phyloP scores from a whole-genome alignment of 2,888 invertebrate genomes.

The Orthonychiurus folsomi region DNA sequence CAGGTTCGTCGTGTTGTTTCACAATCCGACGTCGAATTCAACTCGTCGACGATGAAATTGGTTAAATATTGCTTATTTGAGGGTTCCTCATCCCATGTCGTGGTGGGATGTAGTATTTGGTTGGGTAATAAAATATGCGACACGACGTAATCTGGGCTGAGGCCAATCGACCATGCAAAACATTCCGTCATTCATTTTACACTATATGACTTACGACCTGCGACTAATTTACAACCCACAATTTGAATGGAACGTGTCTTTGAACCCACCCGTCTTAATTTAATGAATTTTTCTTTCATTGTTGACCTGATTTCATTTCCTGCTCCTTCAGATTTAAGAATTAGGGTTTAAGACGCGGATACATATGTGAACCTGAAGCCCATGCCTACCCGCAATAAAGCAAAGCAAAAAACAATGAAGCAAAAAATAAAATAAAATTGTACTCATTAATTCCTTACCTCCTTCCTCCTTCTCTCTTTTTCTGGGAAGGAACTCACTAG shows the following conservation, averaged over 20 bases:
- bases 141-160: neutral
- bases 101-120: neutral
- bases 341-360: too few species aligned
- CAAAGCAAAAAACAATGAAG: neutral
- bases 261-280: neutral
- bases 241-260: too few species aligned
- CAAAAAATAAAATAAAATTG: neutral
- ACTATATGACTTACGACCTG: too few species aligned
- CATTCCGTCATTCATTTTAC: too few species aligned
- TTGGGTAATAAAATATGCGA: neutral
- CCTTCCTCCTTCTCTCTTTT: neutral
- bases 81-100: neutral
- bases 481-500: neutral
- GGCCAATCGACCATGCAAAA: too few species aligned
- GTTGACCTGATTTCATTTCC: too few species aligned
- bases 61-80: neutral
- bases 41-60: neutral
- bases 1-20: neutral
- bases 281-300: neutral
- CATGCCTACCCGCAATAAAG: neutral
- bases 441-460: neutral
- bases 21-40: neutral
- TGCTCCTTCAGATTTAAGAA: too few species aligned
- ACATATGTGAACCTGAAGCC: neutral
- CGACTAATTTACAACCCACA: too few species aligned